Evolutionary conservation across 2,888 invertebrate species (phyloP).

Genomic region (Cylloceria caligata): DNA sequence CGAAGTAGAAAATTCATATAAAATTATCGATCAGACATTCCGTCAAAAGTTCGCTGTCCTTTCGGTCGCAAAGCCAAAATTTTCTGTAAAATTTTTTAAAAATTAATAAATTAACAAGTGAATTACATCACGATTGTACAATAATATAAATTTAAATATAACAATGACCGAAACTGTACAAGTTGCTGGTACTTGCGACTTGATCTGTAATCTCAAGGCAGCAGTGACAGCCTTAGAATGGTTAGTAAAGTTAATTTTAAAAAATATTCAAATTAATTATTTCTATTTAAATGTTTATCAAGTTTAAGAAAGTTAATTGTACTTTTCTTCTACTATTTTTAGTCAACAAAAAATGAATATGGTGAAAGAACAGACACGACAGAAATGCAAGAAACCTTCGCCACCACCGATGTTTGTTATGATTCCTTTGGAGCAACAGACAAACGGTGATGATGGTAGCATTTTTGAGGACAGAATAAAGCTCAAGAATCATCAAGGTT

Average conservation of each 20-base stretch:
- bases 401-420: conserved; percentile 70
- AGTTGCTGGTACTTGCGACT: conserved; percentile 42
- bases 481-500: conserved; percentile 2
- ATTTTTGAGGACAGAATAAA: conserved; percentile 10
- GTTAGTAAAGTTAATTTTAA: conserved; percentile 44
- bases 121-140: conserved; percentile 29
- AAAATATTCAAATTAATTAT: too few species aligned
- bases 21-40: conserved; percentile 30
- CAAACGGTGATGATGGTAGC: conserved; percentile 4
- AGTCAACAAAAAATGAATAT: conserved; percentile 68
- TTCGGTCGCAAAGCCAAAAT: conserved; percentile 49
- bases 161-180: conserved; percentile 29
- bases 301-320: neutral
- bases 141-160: neutral
- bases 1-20: conserved; percentile 40
- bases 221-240: conserved; percentile 62
- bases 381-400: conserved; percentile 32
- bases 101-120: conserved; percentile 17
- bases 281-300: too few species aligned
- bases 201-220: conserved; percentile 61
- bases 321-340: conserved; percentile 1
- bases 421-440: conserved; percentile 70
- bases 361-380: conserved; percentile 43
- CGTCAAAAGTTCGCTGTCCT: conserved; percentile 17
- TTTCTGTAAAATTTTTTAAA: conserved; percentile 15